Base-by-base conservation (phyloP, 2,888 invertebrate species). In the Furcula furcula region DNA sequence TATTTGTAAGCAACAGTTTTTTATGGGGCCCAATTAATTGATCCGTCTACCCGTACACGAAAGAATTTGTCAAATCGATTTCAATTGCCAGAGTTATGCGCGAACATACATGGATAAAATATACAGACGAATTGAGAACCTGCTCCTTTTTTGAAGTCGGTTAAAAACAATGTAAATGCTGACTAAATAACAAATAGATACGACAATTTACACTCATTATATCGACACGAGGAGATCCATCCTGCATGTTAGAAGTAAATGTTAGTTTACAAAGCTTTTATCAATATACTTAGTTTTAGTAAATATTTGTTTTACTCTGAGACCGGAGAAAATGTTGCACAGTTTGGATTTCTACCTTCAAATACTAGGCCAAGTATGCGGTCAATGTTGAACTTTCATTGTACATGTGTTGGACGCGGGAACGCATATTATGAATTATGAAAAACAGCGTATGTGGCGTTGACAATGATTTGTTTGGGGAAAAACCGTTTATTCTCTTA, bases 401-500 rank as follows among this genome's bases (percentile, higher is more conserved):
- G 32, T 46, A 33, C 29, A 31, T 12, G 39, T 38, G 40, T 38
- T 33, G 28, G 34, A 18, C 23, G 23, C 27, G 34, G 18, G 27
- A 27, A 31, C 34, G 33, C 14, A 38, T 5, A 43, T 36, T 33
- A 37, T 40, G 22, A 34, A 35, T 38, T 19, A n/a, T 26, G 14
- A 9, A n/a, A n/a, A 14, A 7, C 21, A 5, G 7, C 7, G 9
- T 28, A n/a, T 28, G 16, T 28, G 16, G 10, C 16, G 9, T 15
- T 10, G n/a, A 18, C n/a, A 26, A 18, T 11, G 10, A 11, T 18
- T 60, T 54, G 65, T 58, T 65, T 63, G 66, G 60, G 56, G 65
- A 48, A 55, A 65, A 68, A 65, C 73, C 68, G 65, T 57, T 65
- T 59, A 41, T 50, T 64, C 66, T 68, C 75, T 76, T 77, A 77